A percentile compares a stretch with the other conserved stretches of the same genome.
phyloP scores from a whole-genome alignment of 2,113 vertebrate genomes.

The Micronycteris hirsuta region DNA sequence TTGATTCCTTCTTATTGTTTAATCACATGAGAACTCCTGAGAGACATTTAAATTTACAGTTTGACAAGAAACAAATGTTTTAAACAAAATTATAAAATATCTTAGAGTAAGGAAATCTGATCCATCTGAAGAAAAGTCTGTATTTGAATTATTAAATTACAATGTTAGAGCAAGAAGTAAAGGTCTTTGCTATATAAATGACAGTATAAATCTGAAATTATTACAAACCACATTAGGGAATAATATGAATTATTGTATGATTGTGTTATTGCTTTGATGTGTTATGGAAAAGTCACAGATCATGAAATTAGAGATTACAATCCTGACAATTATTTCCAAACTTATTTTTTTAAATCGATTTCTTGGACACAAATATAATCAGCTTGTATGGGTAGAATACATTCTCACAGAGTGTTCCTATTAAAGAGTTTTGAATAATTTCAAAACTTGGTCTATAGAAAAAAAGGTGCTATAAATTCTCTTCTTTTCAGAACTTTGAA shows the following conservation, averaged over 20 bases:
- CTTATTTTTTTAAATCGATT: not conserved
- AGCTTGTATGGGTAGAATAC: not conserved
- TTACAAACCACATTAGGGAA: not conserved
- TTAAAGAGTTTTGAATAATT: not conserved
- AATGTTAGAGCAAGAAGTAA: not conserved
- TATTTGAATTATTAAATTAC: not conserved
- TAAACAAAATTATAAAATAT: slow-evolving; percentile 25
- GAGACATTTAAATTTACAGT: not conserved
- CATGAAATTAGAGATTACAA: not conserved
- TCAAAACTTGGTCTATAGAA: slow-evolving; percentile 22
- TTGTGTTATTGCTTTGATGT: not conserved
- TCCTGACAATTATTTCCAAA: slow-evolving; percentile 9
- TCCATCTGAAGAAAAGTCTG: not conserved
- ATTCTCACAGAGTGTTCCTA: not conserved
- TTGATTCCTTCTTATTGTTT: not conserved
- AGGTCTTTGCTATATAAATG: not conserved
- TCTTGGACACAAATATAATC: not conserved
- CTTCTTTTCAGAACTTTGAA: slow-evolving; percentile 55
- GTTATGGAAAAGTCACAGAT: not conserved
- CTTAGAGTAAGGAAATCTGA: not conserved
- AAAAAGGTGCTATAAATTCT: slow-evolving; percentile 40
- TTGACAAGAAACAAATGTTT: slow-evolving; percentile 10
- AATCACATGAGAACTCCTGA: not conserved
- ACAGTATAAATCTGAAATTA: not conserved
- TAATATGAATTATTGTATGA: not conserved